Conservation (phyloP, 2,113 vertebrate species). For the Cynocephalus volans region DNA sequence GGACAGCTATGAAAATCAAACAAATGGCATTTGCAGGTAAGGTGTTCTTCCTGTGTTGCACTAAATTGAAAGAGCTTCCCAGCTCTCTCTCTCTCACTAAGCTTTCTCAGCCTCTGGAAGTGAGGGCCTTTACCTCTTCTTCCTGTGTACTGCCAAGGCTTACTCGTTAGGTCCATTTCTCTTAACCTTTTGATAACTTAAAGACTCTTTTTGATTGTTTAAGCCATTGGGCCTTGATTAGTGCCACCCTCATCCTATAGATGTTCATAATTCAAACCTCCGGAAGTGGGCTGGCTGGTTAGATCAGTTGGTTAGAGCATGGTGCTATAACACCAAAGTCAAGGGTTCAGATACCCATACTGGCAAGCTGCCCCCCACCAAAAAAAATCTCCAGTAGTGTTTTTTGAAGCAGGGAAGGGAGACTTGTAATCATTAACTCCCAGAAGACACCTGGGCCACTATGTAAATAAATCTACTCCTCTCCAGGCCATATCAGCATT, state of each 20-base stretch:
- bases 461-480: slow-evolving; percentile 17
- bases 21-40: not conserved
- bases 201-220: not conserved
- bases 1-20: not conserved
- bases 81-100: not conserved
- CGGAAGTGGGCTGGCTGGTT: not conserved
- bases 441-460: not conserved
- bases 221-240: not conserved
- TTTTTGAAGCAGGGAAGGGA: not conserved
- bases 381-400: not conserved
- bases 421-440: not conserved
- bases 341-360: too few relatives aligned
- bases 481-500: not conserved
- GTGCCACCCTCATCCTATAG: not conserved
- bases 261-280: slow-evolving; percentile 1
- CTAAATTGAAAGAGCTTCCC: not conserved
- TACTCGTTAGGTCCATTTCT: not conserved
- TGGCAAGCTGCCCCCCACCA: too few relatives aligned
- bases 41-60: not conserved
- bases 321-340: too few relatives aligned
- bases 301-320: too few relatives aligned
- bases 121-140: not conserved
- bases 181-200: slow-evolving; percentile 4
- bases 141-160: not conserved
- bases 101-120: not conserved